Evolutionary conservation across 1,140 invertebrate genomes (phyloP).

Genomic region (Pseudobourletiella spinata): DNA sequence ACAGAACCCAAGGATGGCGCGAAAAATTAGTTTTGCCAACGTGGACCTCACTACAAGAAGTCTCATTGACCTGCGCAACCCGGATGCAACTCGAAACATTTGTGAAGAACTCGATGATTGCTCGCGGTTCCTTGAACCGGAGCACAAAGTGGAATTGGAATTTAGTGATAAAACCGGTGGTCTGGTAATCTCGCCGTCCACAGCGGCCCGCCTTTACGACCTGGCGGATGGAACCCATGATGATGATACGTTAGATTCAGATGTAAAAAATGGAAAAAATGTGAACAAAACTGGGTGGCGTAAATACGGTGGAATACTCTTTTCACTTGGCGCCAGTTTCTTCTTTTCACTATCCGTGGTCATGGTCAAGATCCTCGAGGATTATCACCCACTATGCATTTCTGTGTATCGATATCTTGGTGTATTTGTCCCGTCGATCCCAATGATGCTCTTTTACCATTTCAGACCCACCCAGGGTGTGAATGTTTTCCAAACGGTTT

Average conservation of each 20-base stretch:
- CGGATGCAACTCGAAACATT: too few relatives aligned
- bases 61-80: too few relatives aligned
- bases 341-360: slow-evolving; percentile 21
- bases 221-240: neutral
- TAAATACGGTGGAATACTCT: slow-evolving; percentile 14
- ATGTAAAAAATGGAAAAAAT: neutral
- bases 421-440: slow-evolving; percentile 9
- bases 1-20: too few relatives aligned
- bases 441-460: slow-evolving; percentile 3
- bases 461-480: neutral
- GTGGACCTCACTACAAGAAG: too few relatives aligned
- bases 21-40: too few relatives aligned
- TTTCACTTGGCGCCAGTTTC: slow-evolving; percentile 17
- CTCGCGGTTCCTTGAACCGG: neutral
- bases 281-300: neutral
- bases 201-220: neutral
- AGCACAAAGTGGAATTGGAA: slow-evolving; percentile 2
- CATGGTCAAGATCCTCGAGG: slow-evolving; percentile 15
- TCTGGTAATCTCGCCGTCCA: slow-evolving; percentile 1
- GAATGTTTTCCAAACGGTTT: slow-evolving; percentile 19
- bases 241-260: neutral
- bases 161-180: neutral
- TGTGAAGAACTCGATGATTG: neutral
- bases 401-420: slow-evolving; percentile 23
- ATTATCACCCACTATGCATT: slow-evolving; percentile 14